Evolutionary conservation across 2,888 invertebrate genomes (phyloP), one percentile per base, ranked within the genome.

Genomic region (Drosophila subquinaria): DNA sequence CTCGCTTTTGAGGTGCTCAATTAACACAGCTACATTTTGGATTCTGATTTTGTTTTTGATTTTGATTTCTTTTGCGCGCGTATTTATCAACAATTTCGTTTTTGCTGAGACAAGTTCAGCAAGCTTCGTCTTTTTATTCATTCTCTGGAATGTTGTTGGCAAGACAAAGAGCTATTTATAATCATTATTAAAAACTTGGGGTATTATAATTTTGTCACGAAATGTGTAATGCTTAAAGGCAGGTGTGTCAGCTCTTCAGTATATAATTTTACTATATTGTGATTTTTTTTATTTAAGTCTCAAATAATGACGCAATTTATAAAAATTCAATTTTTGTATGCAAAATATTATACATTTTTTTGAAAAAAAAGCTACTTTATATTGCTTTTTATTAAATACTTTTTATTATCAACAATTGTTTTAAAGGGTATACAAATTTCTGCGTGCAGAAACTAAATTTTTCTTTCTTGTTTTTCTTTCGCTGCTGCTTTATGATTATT

Each of bases 21-120:
- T 88, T 88, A 83, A 82, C 88, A 79, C 81, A 72, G 62, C 78
- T 56, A 67, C 59, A 61, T 40, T 42, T 55, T 33, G 53, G 4
- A 27, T 45, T 51, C n/a, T 35, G 35, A 53, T 27, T 59, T 61
- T 51, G 69, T 42, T 69, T 62, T 3, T 35, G 23, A 42, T 11
- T 55, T 59, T 42, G 74, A 47, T 68, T 67, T 69, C 56, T 51
- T 72, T 73, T 71, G 42, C 48, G 23, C 55, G 66, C 27, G 52
- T 56, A 62, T 76, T 76, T 76, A 68, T 76, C 64, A 80, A 67
- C 57, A 72, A 75, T 82, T 77, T 77, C 69, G 66, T 81, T 82
- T 82, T 85, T 59, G 77, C 35, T 45, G 57, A 51, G 50, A 71
- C 81, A 85, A 80, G 83, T 84, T 83, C 88, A 88, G 80, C 71